Evolutionary conservation across 2,888 invertebrate genomes (phyloP).

Genomic region (Thysanoteuthis rhombus): DNA sequence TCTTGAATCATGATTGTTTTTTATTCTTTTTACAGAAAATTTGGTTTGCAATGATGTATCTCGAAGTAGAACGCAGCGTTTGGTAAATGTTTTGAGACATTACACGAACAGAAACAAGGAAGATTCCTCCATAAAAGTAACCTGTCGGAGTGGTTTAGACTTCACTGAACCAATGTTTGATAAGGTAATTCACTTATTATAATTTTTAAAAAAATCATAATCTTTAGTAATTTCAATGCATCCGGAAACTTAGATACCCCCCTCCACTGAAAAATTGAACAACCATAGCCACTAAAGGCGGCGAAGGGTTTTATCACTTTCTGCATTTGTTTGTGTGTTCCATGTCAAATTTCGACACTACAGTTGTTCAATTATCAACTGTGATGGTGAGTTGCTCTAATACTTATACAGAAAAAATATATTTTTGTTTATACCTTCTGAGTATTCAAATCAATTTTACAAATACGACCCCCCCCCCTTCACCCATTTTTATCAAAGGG

Average conservation of each 20-base stretch:
- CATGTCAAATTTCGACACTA: too few species aligned
- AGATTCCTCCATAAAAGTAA: conserved; percentile 48
- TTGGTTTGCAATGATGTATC: conserved; percentile 54
- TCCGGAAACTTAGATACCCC: too few species aligned
- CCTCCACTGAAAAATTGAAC: neutral
- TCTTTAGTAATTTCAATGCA: too few species aligned
- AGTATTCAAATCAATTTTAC: neutral
- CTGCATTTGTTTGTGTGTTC: too few species aligned
- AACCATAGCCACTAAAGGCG: too few species aligned
- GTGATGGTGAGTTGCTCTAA: neutral
- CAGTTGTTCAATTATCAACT: too few species aligned
- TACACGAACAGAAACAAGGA: conserved; percentile 45
- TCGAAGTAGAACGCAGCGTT: conserved; percentile 42
- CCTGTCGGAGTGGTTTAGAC: conserved; percentile 46
- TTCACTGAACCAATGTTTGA: conserved; percentile 51
- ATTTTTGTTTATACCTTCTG: neutral
- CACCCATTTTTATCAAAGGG: too few species aligned
- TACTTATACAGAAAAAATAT: neutral
- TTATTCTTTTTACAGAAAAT: conserved; percentile 38
- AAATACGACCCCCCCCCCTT: neutral
- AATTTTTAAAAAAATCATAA: too few species aligned
- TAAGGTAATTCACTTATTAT: conserved; percentile 57
- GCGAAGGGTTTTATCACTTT: too few species aligned
- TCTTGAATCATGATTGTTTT: neutral
- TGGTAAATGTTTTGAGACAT: conserved; percentile 41